phyloP scores from a whole-genome alignment of 1,140 invertebrate species.

The Drosophila chauvacae region DNA sequence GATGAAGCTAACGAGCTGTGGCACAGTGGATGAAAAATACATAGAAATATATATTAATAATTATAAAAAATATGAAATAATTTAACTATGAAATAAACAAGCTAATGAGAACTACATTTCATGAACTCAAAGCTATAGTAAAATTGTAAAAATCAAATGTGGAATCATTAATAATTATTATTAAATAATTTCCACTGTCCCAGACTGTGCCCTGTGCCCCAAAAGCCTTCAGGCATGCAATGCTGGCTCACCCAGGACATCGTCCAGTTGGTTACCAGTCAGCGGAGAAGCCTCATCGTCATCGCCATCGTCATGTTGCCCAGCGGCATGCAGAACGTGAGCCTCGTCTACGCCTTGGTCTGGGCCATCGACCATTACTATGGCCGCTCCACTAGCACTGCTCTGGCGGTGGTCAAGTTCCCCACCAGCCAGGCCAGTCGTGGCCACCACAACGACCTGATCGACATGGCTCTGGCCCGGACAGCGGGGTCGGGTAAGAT shows the following conservation, averaged over 20 bases:
- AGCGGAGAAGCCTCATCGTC: not conserved
- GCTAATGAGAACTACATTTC: too few relatives aligned
- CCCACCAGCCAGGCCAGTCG: conserved; percentile 43
- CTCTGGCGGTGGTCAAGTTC: conserved; percentile 64
- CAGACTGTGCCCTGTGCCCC: not conserved
- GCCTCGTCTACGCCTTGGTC: conserved; percentile 68
- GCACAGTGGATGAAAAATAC: not conserved
- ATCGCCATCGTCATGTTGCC: conserved; percentile 18
- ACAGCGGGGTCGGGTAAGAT: conserved; percentile 23
- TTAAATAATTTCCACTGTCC: not conserved
- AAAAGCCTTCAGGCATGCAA: not conserved
- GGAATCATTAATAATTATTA: too few relatives aligned
- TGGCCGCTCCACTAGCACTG: conserved; percentile 37
- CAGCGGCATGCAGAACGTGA: conserved; percentile 45
- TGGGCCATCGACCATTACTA: conserved; percentile 74
- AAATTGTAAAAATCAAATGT: fast-evolving
- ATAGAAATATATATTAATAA: not conserved
- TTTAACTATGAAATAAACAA: too few relatives aligned
- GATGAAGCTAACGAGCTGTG: conserved; percentile 17
- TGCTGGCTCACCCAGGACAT: not conserved
- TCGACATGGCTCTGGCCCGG: conserved; percentile 45
- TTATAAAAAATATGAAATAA: not conserved
- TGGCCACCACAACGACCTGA: conserved; percentile 63
- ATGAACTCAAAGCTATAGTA: not conserved
- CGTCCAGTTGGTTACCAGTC: conserved; percentile 7